Conservation (phyloP, 2,113 vertebrate species). For the Aythya baeri region DNA sequence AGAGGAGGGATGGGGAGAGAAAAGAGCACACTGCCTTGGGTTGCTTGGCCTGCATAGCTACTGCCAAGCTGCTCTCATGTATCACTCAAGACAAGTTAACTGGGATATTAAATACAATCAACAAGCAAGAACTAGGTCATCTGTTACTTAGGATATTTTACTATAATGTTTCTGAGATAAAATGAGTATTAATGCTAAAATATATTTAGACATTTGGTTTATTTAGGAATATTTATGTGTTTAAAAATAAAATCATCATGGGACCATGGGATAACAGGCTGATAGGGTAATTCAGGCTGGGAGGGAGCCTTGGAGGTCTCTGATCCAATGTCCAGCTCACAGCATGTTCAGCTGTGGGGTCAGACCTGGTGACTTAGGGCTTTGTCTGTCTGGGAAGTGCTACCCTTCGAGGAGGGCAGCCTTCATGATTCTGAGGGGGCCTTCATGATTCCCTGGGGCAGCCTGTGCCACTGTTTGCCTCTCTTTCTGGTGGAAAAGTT, state of each 20-base stretch:
- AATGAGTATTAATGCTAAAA: neutral
- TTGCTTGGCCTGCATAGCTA: neutral
- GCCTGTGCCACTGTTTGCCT: neutral
- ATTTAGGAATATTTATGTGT: neutral
- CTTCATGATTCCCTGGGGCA: rapidly evolving
- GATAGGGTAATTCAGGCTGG: neutral
- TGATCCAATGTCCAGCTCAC: neutral
- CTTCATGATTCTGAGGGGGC: neutral
- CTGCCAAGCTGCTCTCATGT: neutral
- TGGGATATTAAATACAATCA: neutral
- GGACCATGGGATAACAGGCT: neutral
- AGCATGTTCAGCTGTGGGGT: neutral
- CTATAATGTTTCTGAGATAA: neutral
- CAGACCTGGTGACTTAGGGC: neutral
- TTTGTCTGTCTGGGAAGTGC: neutral
- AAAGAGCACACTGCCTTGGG: neutral
- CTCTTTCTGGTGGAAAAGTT: neutral
- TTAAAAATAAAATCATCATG: neutral
- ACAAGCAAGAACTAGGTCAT: neutral
- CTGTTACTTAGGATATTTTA: neutral
- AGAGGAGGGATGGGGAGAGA: neutral
- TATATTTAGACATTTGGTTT: neutral
- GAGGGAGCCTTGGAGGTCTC: neutral
- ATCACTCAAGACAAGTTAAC: neutral
- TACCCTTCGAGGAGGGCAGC: neutral